Percentiles rank a stretch among this genome's conserved stretches.
Evolutionary conservation across 2,113 vertebrate species (phyloP).

Genomic region (Sitta europaea): DNA sequence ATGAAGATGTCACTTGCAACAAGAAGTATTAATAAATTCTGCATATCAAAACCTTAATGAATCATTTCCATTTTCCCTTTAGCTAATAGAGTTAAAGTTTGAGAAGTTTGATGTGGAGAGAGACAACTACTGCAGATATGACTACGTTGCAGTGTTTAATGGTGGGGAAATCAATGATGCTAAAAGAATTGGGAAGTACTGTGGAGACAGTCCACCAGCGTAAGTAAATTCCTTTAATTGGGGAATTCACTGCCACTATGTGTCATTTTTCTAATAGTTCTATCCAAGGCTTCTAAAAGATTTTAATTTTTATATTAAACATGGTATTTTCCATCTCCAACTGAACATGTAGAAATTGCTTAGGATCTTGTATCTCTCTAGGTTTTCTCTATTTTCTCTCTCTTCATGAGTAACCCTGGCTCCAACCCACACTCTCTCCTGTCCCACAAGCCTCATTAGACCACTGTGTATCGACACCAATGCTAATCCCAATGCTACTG

Average conservation of each 20-base stretch:
- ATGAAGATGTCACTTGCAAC: background rate
- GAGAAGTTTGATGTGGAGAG: conserved; percentile 98
- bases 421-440: background rate
- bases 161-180: conserved; percentile 92
- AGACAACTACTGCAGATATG: conserved; percentile 96
- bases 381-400: background rate
- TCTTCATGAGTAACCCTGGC: background rate
- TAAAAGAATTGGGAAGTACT: conserved; percentile 92
- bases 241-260: background rate
- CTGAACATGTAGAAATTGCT: background rate
- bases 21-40: background rate
- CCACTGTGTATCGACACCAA: background rate
- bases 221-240: conserved; percentile 70
- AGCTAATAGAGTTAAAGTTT: conserved; percentile 92
- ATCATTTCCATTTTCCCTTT: conserved; percentile 1
- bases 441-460: background rate
- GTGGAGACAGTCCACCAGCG: conserved; percentile 94
- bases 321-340: background rate
- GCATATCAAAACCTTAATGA: background rate
- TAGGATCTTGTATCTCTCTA: background rate
- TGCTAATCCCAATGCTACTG: background rate
- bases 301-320: background rate
- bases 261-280: background rate
- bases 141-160: conserved; percentile 93
- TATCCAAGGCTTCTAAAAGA: background rate